phyloP scores from a whole-genome alignment of 2,888 invertebrate genomes.

The Boloria selene region DNA sequence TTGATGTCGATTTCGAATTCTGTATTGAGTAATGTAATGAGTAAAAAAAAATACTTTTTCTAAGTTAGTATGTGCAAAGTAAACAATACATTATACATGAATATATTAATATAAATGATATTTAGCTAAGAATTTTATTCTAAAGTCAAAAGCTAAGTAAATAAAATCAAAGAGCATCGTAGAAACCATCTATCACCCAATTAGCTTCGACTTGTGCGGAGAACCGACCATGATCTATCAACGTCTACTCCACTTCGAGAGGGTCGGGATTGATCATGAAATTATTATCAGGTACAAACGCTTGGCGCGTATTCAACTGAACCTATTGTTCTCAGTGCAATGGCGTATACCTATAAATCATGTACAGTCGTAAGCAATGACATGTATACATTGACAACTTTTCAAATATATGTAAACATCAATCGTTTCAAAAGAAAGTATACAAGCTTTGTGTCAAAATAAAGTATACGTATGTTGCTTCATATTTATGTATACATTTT shows the following conservation, averaged over 20 bases:
- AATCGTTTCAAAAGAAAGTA: too few species aligned
- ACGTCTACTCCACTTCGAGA: slow-evolving; percentile 48
- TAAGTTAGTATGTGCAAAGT: too few species aligned
- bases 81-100: too few species aligned
- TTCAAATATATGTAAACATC: too few species aligned
- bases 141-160: slow-evolving; percentile 11
- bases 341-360: slow-evolving; percentile 26
- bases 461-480: too few species aligned
- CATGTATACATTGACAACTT: too few species aligned
- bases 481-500: too few species aligned
- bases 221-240: slow-evolving; percentile 51
- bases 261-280: slow-evolving; percentile 53
- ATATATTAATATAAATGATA: too few species aligned
- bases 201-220: slow-evolving; percentile 45
- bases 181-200: slow-evolving; percentile 50
- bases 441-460: too few species aligned
- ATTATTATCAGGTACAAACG: slow-evolving; percentile 46
- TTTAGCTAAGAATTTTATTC: background rate
- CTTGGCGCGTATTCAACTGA: slow-evolving; percentile 35
- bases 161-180: slow-evolving; percentile 26
- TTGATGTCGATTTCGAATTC: slow-evolving; percentile 20
- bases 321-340: slow-evolving; percentile 34
- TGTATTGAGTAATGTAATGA: slow-evolving; percentile 16
- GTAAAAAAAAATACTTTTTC: background rate
- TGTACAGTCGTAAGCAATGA: too few species aligned